phyloP scores from a whole-genome alignment of 2,888 invertebrate species.

The Crematogaster levior region DNA sequence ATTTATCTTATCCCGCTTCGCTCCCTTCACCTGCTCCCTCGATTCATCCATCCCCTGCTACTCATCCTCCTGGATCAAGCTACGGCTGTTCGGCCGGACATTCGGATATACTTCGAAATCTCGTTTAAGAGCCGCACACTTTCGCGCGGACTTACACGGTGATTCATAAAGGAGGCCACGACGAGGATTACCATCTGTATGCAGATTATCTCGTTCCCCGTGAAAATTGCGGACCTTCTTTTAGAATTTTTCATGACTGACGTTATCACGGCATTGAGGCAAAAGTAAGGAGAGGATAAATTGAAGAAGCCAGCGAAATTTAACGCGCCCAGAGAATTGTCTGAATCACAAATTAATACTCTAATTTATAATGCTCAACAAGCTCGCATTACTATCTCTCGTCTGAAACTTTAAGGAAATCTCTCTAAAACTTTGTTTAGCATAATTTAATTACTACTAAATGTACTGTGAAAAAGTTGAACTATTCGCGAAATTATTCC shows the following conservation, averaged over 20 bases:
- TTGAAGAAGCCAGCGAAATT: slow-evolving; percentile 18
- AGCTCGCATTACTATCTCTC: not conserved
- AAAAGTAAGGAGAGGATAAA: not conserved
- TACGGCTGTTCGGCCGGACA: slow-evolving; percentile 61
- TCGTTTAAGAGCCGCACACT: slow-evolving; percentile 62
- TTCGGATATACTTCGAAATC: slow-evolving; percentile 69
- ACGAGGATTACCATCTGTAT: slow-evolving; percentile 64
- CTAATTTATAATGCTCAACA: not conserved
- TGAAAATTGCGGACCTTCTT: slow-evolving; percentile 59
- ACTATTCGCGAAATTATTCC: slow-evolving; percentile 28
- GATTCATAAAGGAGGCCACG: slow-evolving; percentile 68
- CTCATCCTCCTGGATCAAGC: slow-evolving; percentile 65
- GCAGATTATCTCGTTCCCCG: slow-evolving; percentile 57
- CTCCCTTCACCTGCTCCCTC: slow-evolving; percentile 68
- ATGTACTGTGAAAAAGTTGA: no score
- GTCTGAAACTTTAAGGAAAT: not conserved
- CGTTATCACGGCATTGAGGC: slow-evolving; percentile 30
- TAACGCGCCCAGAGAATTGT: not conserved
- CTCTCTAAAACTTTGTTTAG: not conserved
- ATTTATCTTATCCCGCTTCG: slow-evolving; percentile 79
- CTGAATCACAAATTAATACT: not conserved
- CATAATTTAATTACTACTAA: slow-evolving; percentile 1
- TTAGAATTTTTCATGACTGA: slow-evolving; percentile 39
- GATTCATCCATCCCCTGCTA: slow-evolving; percentile 56
- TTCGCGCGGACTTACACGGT: slow-evolving; percentile 50